Percentiles rank a stretch among this genome's conserved stretches.
Conservation (phyloP, 2,888 invertebrate species). For the Campaea margaritaria region DNA sequence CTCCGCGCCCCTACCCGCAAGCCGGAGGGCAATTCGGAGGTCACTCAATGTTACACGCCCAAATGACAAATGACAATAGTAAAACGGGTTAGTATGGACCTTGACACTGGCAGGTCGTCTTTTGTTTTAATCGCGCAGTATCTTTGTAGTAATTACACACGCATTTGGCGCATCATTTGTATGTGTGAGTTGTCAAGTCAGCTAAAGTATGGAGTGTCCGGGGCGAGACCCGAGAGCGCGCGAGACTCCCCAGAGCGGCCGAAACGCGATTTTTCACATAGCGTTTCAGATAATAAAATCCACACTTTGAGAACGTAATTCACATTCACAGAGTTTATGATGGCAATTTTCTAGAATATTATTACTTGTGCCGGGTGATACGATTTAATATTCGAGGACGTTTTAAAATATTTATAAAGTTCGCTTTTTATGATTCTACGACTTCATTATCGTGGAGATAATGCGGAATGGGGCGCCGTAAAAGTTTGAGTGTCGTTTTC, state of each 20-base stretch:
- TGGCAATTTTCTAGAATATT: constrained; percentile 74
- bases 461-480: constrained; percentile 38
- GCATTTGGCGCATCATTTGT: too few species aligned
- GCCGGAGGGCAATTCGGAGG: too few species aligned
- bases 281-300: constrained; percentile 75
- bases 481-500: constrained; percentile 31
- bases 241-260: constrained; percentile 46
- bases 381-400: constrained; percentile 78
- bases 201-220: too few species aligned
- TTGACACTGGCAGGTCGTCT: too few species aligned
- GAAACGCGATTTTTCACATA: constrained; percentile 69
- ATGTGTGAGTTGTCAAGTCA: too few species aligned
- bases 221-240: constrained; percentile 49
- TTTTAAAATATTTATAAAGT: constrained; percentile 82
- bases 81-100: too few species aligned
- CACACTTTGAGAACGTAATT: constrained; percentile 77
- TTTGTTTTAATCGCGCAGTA: too few species aligned
- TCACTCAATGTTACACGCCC: too few species aligned
- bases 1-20: too few species aligned
- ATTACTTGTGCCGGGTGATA: constrained; percentile 72
- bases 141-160: too few species aligned
- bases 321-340: constrained; percentile 75
- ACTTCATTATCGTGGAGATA: constrained; percentile 56
- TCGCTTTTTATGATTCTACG: constrained; percentile 58
- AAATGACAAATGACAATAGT: too few species aligned